phyloP scores from a whole-genome alignment of 2,888 invertebrate species.

The Callyntrura guangdongensis region DNA sequence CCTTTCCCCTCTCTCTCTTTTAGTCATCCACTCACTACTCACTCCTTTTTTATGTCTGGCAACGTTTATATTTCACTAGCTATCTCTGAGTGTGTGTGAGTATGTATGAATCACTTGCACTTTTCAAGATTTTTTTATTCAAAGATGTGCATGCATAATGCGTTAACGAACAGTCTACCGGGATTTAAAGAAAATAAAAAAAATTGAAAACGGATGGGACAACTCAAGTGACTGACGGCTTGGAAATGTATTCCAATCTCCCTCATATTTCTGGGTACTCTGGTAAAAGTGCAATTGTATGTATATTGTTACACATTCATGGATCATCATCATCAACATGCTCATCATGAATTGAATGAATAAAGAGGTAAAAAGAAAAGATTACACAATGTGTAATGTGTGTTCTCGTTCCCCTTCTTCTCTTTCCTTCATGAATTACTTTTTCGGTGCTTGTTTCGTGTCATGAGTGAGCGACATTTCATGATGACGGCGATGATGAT shows the following conservation, averaged over 20 bases:
- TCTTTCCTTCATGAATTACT: slow-evolving; percentile 71
- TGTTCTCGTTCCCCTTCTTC: slow-evolving; percentile 36
- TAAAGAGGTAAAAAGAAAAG: slow-evolving; percentile 54
- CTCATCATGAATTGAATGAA: slow-evolving; percentile 56
- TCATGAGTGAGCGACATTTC: slow-evolving; percentile 38
- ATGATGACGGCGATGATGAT: slow-evolving; percentile 51
- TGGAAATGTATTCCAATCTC: slow-evolving; percentile 78
- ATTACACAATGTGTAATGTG: slow-evolving; percentile 1
- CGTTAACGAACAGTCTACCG: slow-evolving; percentile 75
- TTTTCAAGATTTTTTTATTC: slow-evolving; percentile 77
- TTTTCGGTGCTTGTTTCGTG: slow-evolving; percentile 21
- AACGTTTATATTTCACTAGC: slow-evolving; percentile 5
- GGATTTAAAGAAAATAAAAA: slow-evolving; percentile 77
- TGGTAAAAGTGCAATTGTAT: slow-evolving; percentile 61
- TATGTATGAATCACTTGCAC: slow-evolving; percentile 79
- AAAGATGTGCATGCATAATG: slow-evolving; percentile 79
- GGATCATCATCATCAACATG: slow-evolving; percentile 38
- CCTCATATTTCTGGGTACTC: slow-evolving; percentile 22
- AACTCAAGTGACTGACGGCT: slow-evolving; percentile 75
- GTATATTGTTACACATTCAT: slow-evolving; percentile 46
- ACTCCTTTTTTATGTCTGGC: slow-evolving; percentile 17
- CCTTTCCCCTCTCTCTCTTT: slow-evolving; percentile 63
- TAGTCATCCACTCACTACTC: no score
- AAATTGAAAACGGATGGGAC: slow-evolving; percentile 77
- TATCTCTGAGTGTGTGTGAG: neutral